Evolutionary conservation across 1,140 invertebrate species (phyloP).

Genomic region (Drosophila kanapiae): DNA sequence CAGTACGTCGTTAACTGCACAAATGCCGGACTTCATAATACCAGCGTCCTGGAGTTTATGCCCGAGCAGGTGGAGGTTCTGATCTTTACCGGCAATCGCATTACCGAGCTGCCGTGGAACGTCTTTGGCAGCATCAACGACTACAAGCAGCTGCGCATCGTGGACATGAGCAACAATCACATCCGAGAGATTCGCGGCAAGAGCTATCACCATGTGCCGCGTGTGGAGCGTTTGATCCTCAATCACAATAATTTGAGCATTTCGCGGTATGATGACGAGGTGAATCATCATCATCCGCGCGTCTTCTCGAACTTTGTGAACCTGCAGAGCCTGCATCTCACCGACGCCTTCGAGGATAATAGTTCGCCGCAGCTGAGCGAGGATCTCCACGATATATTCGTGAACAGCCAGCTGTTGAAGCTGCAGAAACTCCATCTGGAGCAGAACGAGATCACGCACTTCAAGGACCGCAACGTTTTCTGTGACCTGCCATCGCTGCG

Average conservation of each 20-base stretch:
- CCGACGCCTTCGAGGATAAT: slow-evolving; percentile 91
- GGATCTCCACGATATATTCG: slow-evolving; percentile 91
- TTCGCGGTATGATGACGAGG: slow-evolving; percentile 86
- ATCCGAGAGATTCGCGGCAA: slow-evolving; percentile 92
- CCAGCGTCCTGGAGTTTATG: slow-evolving; percentile 87
- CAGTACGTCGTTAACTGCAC: slow-evolving; percentile 92
- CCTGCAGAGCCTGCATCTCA: slow-evolving; percentile 90
- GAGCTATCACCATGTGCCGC: slow-evolving; percentile 91
- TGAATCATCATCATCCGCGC: slow-evolving; percentile 89
- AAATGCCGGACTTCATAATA: slow-evolving; percentile 87
- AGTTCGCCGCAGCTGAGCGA: slow-evolving; percentile 88
- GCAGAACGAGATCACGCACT: slow-evolving; percentile 91
- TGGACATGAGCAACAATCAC: slow-evolving; percentile 92
- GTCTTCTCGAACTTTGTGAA: slow-evolving; percentile 93
- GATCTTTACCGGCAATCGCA: slow-evolving; percentile 91
- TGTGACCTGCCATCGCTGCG: slow-evolving; percentile 89
- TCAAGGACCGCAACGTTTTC: slow-evolving; percentile 89
- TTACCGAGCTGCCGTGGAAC: slow-evolving; percentile 89
- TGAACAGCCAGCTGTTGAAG: slow-evolving; percentile 89
- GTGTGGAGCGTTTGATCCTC: slow-evolving; percentile 90
- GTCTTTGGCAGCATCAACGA: slow-evolving; percentile 89
- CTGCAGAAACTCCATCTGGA: slow-evolving; percentile 91
- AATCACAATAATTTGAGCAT: slow-evolving; percentile 91
- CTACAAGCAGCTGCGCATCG: slow-evolving; percentile 88
- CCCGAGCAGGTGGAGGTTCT: slow-evolving; percentile 90